Evolutionary conservation across 2,888 invertebrate species (phyloP), one percentile per base, ranked within the genome.

Genomic region (Coenonympha glycerion): DNA sequence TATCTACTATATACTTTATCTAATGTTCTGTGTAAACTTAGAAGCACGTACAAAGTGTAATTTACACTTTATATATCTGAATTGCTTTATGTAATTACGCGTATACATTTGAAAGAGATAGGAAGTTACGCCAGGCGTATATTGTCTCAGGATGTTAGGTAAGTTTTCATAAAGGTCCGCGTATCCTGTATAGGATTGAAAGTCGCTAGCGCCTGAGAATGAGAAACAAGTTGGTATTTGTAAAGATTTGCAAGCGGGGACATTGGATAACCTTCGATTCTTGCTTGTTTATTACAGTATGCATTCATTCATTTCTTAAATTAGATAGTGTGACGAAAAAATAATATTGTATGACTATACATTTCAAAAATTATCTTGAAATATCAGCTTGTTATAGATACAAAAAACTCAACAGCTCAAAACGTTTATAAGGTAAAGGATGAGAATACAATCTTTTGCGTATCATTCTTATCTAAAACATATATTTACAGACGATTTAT

Each of bases 131-230:
- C 31, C 49, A 57, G 34, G 28, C 28, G 42, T 49, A 57, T 52
- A 58, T 57, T 57, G 57, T 57, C 53, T 58, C 52, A 60, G 61
- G 61, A 61, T 53, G 53, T 61, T 60, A 58, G 55, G 58, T 58
- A 60, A 53, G 47, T 52, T 59, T 59, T 57, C 53, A 59, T 55
- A 58, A 55, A 61, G 57, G 58, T 58, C 49, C 53, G 53, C 46
- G 55, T 55, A 57, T 60, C 60, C 60, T 60, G 58, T 49, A 40
- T 52, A 13, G 52, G 46, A 50, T 55, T 48, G 57, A 57, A 57
- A 59, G 55, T 44, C 16, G 36, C 45, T 39, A 28, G 39, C 33
- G 47, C 49, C 47, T 53, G 50, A 33, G 53, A 56, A 47, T 53
- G 47, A 30, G 53, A 56, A 56, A 50, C 47, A 15, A 34, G 26